phyloP scores from a whole-genome alignment of 2,113 vertebrate species.

The Hemichromis elongatus region DNA sequence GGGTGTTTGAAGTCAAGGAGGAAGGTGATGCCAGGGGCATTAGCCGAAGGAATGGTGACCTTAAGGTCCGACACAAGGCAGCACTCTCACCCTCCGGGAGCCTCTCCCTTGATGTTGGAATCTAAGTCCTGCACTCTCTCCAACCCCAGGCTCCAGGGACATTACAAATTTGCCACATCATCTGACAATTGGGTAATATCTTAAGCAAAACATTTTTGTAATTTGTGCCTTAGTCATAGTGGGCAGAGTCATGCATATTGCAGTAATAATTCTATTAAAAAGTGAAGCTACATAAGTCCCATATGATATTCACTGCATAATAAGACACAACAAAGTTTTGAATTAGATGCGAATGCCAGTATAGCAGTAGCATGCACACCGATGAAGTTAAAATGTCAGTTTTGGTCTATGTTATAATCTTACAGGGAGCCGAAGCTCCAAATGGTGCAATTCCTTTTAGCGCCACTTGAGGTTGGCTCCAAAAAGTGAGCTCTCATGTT shows the following conservation, averaged over 20 bases:
- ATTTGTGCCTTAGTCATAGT: neutral
- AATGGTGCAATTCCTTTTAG: neutral
- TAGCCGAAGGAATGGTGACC: constrained; percentile 76
- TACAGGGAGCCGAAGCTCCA: neutral
- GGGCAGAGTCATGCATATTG: neutral
- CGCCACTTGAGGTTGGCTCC: neutral
- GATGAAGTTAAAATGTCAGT: neutral
- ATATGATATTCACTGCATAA: neutral
- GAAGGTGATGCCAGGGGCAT: constrained; percentile 77
- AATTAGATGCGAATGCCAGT: neutral
- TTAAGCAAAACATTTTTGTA: neutral
- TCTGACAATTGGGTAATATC: constrained; percentile 1
- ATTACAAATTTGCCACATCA: constrained; percentile 10
- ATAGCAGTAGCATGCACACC: neutral
- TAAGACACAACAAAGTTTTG: neutral
- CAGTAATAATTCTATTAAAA: neutral
- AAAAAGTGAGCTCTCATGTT: neutral
- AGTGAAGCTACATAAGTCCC: neutral
- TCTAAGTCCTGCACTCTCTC: constrained; percentile 24
- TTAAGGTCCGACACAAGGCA: constrained; percentile 75
- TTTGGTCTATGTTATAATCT: neutral
- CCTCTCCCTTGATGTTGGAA: constrained; percentile 59
- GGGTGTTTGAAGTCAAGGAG: constrained; percentile 78
- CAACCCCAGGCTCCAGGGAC: neutral
- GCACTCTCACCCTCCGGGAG: constrained; percentile 61